Evolutionary conservation across 2,888 invertebrate genomes (phyloP).

Genomic region (Phasia obesa): DNA sequence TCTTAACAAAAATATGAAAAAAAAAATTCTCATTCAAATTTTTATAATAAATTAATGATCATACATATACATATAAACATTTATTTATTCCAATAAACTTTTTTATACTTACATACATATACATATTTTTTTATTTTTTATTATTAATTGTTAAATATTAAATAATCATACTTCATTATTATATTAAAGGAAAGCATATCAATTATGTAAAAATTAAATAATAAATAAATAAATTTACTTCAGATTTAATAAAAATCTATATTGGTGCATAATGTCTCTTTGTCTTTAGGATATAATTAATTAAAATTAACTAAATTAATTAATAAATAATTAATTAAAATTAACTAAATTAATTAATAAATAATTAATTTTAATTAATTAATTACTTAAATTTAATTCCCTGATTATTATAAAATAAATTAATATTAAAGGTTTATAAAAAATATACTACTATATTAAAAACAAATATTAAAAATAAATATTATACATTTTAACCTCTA

Average conservation of each 20-base stretch:
- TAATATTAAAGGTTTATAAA: constrained; percentile 44
- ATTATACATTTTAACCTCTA: constrained; percentile 50
- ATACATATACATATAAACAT: constrained; percentile 7
- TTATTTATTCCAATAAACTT: constrained; percentile 4
- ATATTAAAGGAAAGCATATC: constrained; percentile 64
- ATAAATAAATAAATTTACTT: constrained; percentile 19
- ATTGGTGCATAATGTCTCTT: constrained; percentile 57
- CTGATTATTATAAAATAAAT: no score
- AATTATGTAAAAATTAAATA: constrained; percentile 54
- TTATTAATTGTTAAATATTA: constrained; percentile 37
- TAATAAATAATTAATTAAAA: no score
- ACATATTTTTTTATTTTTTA: constrained; percentile 10
- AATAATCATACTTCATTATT: constrained; percentile 10
- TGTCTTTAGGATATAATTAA: constrained; percentile 21
- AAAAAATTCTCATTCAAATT: neutral
- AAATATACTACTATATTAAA: constrained; percentile 12
- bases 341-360: no score
- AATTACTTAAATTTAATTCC: no score
- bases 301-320: constrained; percentile 13
- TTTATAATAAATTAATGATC: constrained; percentile 11
- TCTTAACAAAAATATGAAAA: neutral
- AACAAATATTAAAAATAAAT: constrained; percentile 14
- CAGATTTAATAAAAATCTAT: constrained; percentile 30
- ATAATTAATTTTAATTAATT: no score
- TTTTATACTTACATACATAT: constrained; percentile 15